Evolutionary conservation across 1,140 invertebrate species (phyloP).

Genomic region (Macrocentrus cingulum): DNA sequence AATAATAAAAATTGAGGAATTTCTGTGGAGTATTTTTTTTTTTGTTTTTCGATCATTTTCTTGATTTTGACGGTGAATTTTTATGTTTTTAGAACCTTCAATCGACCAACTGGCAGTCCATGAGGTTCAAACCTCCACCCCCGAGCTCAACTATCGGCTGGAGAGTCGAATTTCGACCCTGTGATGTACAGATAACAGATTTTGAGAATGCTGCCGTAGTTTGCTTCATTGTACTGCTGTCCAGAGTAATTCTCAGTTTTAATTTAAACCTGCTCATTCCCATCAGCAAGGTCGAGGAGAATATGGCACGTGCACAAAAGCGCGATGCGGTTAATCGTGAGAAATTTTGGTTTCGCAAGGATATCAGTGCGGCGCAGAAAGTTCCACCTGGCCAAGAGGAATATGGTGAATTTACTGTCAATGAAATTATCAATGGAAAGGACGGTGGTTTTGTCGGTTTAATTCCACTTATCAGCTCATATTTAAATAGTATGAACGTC

Average conservation of each 20-base stretch:
- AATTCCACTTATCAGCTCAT: constrained; percentile 90
- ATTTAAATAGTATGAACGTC: constrained; percentile 89
- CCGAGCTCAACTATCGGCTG: constrained; percentile 95
- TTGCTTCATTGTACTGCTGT: constrained; percentile 97
- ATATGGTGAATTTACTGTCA: constrained; percentile 79
- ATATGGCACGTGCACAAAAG: constrained; percentile 93
- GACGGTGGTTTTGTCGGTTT: constrained; percentile 90
- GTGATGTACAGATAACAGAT: constrained; percentile 97
- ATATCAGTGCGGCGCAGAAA: constrained; percentile 63
- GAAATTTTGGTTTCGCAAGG: constrained; percentile 90
- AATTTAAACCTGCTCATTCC: constrained; percentile 96
- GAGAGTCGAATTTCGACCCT: constrained; percentile 99
- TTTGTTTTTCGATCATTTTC: too few relatives aligned
- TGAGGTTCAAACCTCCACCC: constrained; percentile 98
- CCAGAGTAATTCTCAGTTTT: constrained; percentile 95
- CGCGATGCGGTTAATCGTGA: constrained; percentile 79
- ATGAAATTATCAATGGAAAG: constrained; percentile 98
- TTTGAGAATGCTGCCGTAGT: constrained; percentile 99
- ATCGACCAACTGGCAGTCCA: constrained; percentile 99
- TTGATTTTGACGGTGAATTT: not conserved
- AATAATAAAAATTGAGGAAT: too few relatives aligned
- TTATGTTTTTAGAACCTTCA: constrained; percentile 86
- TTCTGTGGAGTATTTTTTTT: too few relatives aligned
- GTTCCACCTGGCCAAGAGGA: constrained; percentile 50
- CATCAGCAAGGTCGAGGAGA: constrained; percentile 98